Percentiles rank a stretch among this genome's conserved stretches.
These are phyloP conservation scores for Notarius quadriscutis DNA, from an alignment of 2,113 vertebrate species.

Conservation along the genomic window DNA sequence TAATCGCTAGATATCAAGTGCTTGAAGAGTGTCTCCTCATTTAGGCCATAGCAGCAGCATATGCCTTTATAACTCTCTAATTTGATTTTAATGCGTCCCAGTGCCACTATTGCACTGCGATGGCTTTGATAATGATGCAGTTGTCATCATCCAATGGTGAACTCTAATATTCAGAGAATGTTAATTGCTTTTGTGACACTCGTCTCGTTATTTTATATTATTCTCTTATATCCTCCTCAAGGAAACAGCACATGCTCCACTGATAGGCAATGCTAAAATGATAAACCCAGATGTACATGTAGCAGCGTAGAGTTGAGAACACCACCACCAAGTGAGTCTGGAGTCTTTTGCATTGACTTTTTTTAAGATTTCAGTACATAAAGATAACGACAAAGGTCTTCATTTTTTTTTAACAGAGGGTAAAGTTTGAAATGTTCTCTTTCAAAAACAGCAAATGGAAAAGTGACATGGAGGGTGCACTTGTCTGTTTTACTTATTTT, in stretches of 20 bases:
- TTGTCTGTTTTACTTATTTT: slow-evolving; percentile 92
- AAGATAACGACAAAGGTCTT: slow-evolving; percentile 70
- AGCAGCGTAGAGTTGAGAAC: slow-evolving; percentile 56
- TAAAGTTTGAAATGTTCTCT: slow-evolving; percentile 73
- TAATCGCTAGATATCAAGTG: slow-evolving; percentile 68
- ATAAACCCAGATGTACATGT: slow-evolving; percentile 62
- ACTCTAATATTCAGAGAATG: slow-evolving; percentile 70
- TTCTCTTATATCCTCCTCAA: slow-evolving; percentile 57
- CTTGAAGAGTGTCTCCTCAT: slow-evolving; percentile 63
- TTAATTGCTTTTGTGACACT: slow-evolving; percentile 75
- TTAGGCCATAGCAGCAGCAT: slow-evolving; percentile 67
- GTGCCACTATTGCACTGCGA: slow-evolving; percentile 72
- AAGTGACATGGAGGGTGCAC: slow-evolving; percentile 82
- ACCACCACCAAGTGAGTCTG: slow-evolving; percentile 26
- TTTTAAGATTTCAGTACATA: slow-evolving; percentile 71
- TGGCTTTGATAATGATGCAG: slow-evolving; percentile 73
- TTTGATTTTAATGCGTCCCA: slow-evolving; percentile 80
- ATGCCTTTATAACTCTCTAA: slow-evolving; percentile 72
- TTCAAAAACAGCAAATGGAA: slow-evolving; percentile 78
- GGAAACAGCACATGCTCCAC: slow-evolving; percentile 35
- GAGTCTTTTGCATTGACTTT: slow-evolving; percentile 31
- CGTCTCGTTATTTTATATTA: slow-evolving; percentile 63
- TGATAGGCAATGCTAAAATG: slow-evolving; percentile 49
- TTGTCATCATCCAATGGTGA: slow-evolving; percentile 74
- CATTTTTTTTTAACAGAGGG: slow-evolving; percentile 57